Evolutionary conservation across 2,888 invertebrate species (phyloP), one percentile per base, ranked within the genome.

Genomic region (Eilema depressum): DNA sequence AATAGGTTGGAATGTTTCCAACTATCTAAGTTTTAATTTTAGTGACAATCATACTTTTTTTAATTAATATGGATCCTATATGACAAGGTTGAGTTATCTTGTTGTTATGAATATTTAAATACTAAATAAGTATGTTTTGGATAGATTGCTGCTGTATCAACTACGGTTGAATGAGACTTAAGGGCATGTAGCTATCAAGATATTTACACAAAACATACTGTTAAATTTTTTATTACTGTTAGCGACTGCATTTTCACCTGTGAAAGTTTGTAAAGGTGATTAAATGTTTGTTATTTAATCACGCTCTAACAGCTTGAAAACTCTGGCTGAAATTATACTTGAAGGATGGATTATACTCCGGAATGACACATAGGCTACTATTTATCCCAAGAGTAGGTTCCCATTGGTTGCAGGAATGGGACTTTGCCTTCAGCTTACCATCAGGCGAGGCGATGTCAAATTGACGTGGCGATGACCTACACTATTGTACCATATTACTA

Each of bases 101-200:
- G n/a, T 53, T 67, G 47, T 71, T 71, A 41, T 70, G 28, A 66
- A 30, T 28, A 66, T 66, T 57, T 12, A 37, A 37, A 1, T 2
- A 37, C 12, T 66, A 61, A 64, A 67, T 61, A 67, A 68, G 26
- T 63, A 28, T 64, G 63, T 69, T 69, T 69, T 47, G 30, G n/a
- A 57, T 10, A 53, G 53, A 33, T 63, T 61, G n/a, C 23, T 12
- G 56, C 17, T 20, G 56, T 41, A 20, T 63, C 25, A 41, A 11
- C 25, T 53, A 10, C 10, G 2, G 8, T 30, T 65, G 56, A 28
- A 17, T 25, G 28, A 30, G 33, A 33, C 14, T 33, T 57, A 37
- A 66, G 57, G 57, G 57, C 65, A 56, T 23, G 28, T 25, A 25
- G 17, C 41, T 66, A 60, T 41, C n/a, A 41, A 28, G 33, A 65